phyloP scores from a whole-genome alignment of 2,113 vertebrate species.

The Coptodon bakossiorum region DNA sequence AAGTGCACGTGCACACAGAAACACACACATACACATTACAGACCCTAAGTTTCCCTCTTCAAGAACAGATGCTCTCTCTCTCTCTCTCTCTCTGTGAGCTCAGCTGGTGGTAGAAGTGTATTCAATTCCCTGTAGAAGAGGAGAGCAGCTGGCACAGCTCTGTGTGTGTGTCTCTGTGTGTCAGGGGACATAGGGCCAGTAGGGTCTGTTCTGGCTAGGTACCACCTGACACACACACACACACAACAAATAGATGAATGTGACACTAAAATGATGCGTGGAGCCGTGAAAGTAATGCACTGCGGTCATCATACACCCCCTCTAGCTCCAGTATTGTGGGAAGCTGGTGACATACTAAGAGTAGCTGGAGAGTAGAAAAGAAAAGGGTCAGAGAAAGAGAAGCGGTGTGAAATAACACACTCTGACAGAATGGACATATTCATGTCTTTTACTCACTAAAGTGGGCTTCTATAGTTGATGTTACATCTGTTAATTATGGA shows the following conservation, averaged over 20 bases:
- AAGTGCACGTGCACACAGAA: background rate
- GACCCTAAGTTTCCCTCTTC: background rate
- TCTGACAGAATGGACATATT: background rate
- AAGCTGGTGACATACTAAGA: constrained; percentile 5
- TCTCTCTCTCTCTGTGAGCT: constrained; percentile 20
- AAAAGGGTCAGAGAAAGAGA: background rate
- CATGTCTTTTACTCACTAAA: background rate
- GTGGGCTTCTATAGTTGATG: background rate
- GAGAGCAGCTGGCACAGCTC: constrained; percentile 60
- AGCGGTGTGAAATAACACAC: background rate
- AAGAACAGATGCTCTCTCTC: constrained; percentile 17
- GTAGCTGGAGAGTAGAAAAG: background rate
- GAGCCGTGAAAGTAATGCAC: constrained; percentile 47
- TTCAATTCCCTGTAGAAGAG: constrained; percentile 49
- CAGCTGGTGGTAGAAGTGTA: constrained; percentile 53
- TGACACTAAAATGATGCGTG: constrained; percentile 60
- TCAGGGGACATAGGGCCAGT: constrained; percentile 12
- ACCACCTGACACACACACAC: constrained; percentile 38
- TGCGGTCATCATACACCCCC: constrained; percentile 22
- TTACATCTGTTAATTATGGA: background rate
- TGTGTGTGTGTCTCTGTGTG: constrained; percentile 9
- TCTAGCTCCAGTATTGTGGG: constrained; percentile 53
- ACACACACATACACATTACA: background rate
- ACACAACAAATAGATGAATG: constrained; percentile 47
- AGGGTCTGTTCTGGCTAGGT: constrained; percentile 18